Conservation (phyloP, 2,797 vertebrate genomes). For the Gymnoscopelus microlampas region DNA sequence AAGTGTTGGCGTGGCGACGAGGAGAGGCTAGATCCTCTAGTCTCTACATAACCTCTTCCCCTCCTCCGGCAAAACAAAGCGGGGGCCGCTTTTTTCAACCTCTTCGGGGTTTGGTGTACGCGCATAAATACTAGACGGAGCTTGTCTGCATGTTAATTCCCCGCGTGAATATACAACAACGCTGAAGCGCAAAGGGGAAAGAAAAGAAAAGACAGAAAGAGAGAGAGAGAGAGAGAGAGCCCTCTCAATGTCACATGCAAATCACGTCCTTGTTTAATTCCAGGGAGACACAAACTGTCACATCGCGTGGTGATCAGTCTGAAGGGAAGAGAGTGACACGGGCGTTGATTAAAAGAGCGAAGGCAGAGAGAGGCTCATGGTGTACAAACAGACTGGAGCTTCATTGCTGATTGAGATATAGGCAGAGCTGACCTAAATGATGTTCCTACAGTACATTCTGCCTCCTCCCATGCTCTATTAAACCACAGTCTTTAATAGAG, state of each 20-base stretch:
- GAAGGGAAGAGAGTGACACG: conserved; percentile 61
- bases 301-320: conserved; percentile 70
- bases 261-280: conserved; percentile 79
- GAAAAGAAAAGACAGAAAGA: too few relatives aligned
- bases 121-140: conserved; percentile 59
- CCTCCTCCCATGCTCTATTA: conserved; percentile 38
- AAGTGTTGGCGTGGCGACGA: conserved; percentile 68
- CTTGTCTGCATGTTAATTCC: conserved; percentile 77
- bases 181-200: conserved; percentile 46
- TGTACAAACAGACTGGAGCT: conserved; percentile 10
- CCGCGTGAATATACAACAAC: conserved; percentile 50
- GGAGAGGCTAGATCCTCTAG: conserved; percentile 69
- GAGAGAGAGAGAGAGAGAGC: neutral
- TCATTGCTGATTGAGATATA: conserved; percentile 57
- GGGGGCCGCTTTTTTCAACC: conserved; percentile 56
- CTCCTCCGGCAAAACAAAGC: conserved; percentile 62
- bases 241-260: conserved; percentile 78
- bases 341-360: conserved; percentile 65
- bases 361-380: conserved; percentile 40
- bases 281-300: conserved; percentile 69
- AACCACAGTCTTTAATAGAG: conserved; percentile 61
- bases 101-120: conserved; percentile 57
- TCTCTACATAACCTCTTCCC: conserved; percentile 77
- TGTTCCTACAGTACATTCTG: conserved; percentile 58
- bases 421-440: conserved; percentile 54